A percentile compares a stretch with the other conserved stretches of the same genome.
Conservation (phyloP, 2,888 invertebrate genomes). For the Gastracanthus pulcherrimus region DNA sequence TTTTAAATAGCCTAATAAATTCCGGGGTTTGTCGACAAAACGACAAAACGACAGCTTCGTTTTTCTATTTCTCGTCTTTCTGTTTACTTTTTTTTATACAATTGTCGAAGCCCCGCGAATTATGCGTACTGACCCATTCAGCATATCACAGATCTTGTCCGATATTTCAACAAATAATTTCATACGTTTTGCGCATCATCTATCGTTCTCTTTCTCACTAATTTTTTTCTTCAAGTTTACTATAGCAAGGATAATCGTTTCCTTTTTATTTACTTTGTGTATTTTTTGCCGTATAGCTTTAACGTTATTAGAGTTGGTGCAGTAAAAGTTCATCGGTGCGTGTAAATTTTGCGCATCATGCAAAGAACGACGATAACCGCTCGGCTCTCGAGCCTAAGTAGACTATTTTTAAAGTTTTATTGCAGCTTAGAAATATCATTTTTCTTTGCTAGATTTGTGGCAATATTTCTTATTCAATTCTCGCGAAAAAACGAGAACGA, state of each 20-base stretch:
- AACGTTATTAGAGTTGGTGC: conserved; percentile 61
- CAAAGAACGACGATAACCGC: conserved; percentile 66
- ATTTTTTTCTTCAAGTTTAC: neutral
- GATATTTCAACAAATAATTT: conserved; percentile 62
- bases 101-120: conserved; percentile 41
- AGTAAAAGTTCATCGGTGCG: conserved; percentile 65
- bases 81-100: conserved; percentile 15
- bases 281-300: conserved; percentile 35
- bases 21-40: conserved; percentile 1
- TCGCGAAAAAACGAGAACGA: conserved; percentile 19
- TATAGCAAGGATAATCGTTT: conserved; percentile 15
- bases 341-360: conserved; percentile 67
- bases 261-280: conserved; percentile 24
- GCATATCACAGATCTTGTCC: conserved; percentile 70
- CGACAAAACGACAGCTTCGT: neutral
- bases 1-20: conserved; percentile 32
- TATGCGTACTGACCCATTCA: conserved; percentile 67
- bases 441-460: conserved; percentile 43
- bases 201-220: conserved; percentile 46
- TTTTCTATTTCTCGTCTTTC: neutral
- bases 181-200: conserved; percentile 41
- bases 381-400: conserved; percentile 62
- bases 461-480: conserved; percentile 42
- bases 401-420: conserved; percentile 63
- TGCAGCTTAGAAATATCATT: conserved; percentile 51